Evolutionary conservation across 2,797 vertebrate species (phyloP).

Genomic region (Margarornis squamiger): DNA sequence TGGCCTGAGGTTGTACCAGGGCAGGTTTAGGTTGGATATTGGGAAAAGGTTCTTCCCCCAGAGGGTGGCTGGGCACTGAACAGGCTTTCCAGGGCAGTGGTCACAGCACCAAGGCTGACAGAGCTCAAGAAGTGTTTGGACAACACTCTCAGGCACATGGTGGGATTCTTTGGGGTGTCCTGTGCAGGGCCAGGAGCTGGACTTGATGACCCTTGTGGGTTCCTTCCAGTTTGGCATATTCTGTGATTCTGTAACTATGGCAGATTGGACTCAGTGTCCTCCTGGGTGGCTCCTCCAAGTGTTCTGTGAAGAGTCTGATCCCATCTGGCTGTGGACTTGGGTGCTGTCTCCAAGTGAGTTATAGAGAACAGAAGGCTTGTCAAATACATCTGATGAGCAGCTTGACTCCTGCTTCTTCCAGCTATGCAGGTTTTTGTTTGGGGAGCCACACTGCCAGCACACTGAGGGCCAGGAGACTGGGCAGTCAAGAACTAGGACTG

Average conservation of each 20-base stretch:
- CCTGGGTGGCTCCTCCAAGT: background rate
- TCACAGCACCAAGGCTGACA: background rate
- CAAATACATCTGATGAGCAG: background rate
- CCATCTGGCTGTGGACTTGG: background rate
- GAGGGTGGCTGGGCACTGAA: background rate
- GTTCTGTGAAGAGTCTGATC: background rate
- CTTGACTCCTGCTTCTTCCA: background rate
- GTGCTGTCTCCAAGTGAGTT: background rate
- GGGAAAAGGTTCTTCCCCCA: background rate
- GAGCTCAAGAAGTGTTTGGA: background rate
- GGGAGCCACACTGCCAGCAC: background rate
- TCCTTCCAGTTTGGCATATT: background rate
- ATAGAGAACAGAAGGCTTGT: background rate
- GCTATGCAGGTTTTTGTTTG: fast-evolving
- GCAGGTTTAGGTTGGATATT: background rate
- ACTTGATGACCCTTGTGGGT: background rate
- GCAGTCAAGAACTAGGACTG: background rate
- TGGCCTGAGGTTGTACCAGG: background rate
- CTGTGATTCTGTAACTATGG: background rate
- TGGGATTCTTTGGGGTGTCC: background rate
- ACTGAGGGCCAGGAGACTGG: background rate
- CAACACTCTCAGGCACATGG: background rate
- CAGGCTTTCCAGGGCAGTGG: background rate
- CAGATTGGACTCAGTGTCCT: background rate
- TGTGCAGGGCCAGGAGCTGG: background rate